Percentiles rank a stretch among this genome's conserved stretches.
phyloP scores from a whole-genome alignment of 2,113 vertebrate genomes.

The Marcusenius ussheri region DNA sequence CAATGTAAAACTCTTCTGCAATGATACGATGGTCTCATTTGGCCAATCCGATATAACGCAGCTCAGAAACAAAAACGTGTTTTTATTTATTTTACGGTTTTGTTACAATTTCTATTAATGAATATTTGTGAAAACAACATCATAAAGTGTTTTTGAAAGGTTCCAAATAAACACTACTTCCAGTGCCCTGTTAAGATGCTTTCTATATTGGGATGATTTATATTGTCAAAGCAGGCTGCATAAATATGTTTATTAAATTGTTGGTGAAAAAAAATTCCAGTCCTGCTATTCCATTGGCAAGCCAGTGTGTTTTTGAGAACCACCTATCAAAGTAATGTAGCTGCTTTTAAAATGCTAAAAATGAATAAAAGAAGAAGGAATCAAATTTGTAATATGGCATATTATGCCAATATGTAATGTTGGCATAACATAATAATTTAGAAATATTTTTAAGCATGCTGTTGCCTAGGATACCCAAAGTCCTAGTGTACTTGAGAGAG shows the following conservation, averaged over 20 bases:
- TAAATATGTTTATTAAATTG: conserved; percentile 57
- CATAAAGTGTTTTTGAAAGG: conserved; percentile 41
- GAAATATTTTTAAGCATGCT: background rate
- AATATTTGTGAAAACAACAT: conserved; percentile 53
- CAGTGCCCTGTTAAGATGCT: conserved; percentile 62
- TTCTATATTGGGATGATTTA: conserved; percentile 59
- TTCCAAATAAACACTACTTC: conserved; percentile 62
- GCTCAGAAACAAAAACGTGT: conserved; percentile 48
- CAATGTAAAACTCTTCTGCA: background rate
- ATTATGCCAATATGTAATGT: no score
- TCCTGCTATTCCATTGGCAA: conserved; percentile 52
- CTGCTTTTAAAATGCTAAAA: conserved; percentile 55
- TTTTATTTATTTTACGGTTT: conserved; percentile 38
- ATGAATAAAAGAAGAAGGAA: conserved; percentile 46
- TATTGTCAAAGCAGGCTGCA: conserved; percentile 59
- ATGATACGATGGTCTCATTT: conserved; percentile 34
- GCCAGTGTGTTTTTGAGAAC: conserved; percentile 59
- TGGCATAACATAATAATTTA: background rate
- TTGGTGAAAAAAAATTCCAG: conserved; percentile 46
- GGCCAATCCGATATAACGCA: conserved; percentile 27
- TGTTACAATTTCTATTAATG: conserved; percentile 49
- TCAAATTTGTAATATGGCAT: conserved; percentile 24
- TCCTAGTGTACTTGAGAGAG: background rate
- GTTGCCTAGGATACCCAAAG: conserved; percentile 5
- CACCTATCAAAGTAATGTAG: conserved; percentile 37